Conservation (phyloP, 2,888 invertebrate species). For the Trichogramma evanescens region DNA sequence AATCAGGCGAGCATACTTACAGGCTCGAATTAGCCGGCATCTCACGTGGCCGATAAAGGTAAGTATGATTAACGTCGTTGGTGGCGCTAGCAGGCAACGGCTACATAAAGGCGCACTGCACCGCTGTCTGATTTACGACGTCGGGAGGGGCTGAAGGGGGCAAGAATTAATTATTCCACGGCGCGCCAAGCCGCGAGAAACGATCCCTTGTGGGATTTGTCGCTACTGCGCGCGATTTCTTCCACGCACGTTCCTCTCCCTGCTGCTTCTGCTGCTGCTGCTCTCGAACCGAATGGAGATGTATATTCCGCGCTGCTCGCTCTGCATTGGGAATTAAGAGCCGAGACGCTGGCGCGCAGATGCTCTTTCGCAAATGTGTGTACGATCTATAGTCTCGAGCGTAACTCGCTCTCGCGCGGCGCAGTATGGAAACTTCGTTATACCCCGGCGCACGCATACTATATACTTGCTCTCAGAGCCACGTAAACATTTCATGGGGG, state of each 20-base stretch:
- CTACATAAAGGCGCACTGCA: conserved; percentile 1
- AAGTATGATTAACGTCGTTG: conserved; percentile 27
- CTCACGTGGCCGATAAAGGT: conserved; percentile 27
- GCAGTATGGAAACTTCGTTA: no score
- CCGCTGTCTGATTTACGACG: conserved; percentile 25
- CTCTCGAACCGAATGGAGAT: neutral
- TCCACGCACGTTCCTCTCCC: neutral
- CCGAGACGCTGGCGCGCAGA: no score
- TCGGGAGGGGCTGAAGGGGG: neutral
- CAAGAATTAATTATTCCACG: neutral
- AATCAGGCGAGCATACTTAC: neutral
- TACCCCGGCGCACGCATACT: no score
- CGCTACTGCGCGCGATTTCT: conserved; percentile 5
- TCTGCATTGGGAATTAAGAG: no score
- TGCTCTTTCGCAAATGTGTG: no score
- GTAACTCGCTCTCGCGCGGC: no score
- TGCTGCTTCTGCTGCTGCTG: neutral
- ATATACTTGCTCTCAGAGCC: no score
- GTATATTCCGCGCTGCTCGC: no score
- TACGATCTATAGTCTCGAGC: no score
- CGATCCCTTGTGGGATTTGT: conserved; percentile 17
- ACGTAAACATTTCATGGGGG: no score
- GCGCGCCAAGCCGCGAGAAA: neutral
- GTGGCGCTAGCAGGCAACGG: neutral
- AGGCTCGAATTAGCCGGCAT: conserved; percentile 21